These are phyloP conservation scores for Palythoa grandis DNA, from an alignment of 92 coral and sea anemone species.

Conservation along the genomic window DNA sequence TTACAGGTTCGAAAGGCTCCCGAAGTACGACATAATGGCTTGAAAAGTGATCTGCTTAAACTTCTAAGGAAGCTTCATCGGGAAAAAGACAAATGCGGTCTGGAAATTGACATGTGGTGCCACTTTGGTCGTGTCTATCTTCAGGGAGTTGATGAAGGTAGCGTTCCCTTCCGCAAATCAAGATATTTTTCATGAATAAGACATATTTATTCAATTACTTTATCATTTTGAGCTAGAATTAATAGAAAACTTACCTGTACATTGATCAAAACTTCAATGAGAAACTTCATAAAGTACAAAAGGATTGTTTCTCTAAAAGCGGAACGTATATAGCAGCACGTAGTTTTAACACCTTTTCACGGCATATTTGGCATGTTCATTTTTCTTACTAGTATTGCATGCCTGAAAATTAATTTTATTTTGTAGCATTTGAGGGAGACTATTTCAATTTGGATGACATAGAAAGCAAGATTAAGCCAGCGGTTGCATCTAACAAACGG, in stretches of 20 bases:
- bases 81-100: slow-evolving; percentile 6
- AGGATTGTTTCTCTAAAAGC: no score
- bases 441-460: slow-evolving; percentile 6
- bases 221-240: no score
- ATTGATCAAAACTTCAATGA: no score
- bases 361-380: no score
- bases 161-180: no score
- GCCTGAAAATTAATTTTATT: not conserved
- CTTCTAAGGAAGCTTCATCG: slow-evolving; percentile 2
- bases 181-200: no score
- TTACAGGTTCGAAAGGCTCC: not conserved
- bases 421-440: not conserved
- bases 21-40: not conserved
- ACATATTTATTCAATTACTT: no score
- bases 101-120: slow-evolving; percentile 41
- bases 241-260: no score
- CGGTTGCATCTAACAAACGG: not conserved
- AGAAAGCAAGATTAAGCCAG: not conserved
- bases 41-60: not conserved
- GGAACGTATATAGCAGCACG: no score
- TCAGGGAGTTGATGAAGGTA: slow-evolving; percentile 31
- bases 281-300: no score
- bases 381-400: no score
- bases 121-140: slow-evolving; percentile 39
- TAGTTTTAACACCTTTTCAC: no score